Evolutionary conservation across 2,888 invertebrate genomes (phyloP), one percentile per base, ranked within the genome.

Genomic region (Pediacus dermestoides): DNA sequence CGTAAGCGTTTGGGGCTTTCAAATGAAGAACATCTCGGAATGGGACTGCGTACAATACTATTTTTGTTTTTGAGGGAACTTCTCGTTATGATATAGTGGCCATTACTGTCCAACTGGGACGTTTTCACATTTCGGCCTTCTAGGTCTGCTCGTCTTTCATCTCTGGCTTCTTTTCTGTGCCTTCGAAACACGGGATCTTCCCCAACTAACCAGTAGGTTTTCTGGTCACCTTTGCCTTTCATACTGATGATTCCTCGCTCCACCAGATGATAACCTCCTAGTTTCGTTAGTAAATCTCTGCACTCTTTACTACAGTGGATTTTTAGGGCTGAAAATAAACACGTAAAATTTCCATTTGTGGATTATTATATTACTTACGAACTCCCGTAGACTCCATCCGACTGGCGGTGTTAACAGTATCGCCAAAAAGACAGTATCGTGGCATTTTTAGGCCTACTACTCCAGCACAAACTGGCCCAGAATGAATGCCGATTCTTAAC

Each of bases 381-480:
- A 78, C 74, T 44, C 89, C 89, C 1, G 86, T 86, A 0, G 89
- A 89, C 69, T 90, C 90, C 77, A 90, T 88, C 11, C 90, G 75
- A 39, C 88, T 88, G 1, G 90, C 86, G 0, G 92, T 92, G 61
- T 92, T 93, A 1, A 93, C 93, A 0, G 93, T 93, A 61, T 93
- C 93, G 0, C 93, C 93, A 59, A 93, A 93, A 2, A 93, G 72
- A 59, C 92, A 93, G 61, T 91, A 93, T 28, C 93, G 75, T 0
- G 93, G 93, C 92, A 93, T 93, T 71, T 92, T 93, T 3, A 88
- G 70, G 0, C 92, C 92, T 0, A 93, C 92, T 0, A 93, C 92
- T 1, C 92, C 93, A 0, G 92, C 91, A 59, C 92, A 92, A 8
- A 91, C 91, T 0, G 91, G 89, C 4, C 92, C 86, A 26, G 93